Conservation (phyloP, 2,797 vertebrate genomes). For the Notolabrus celidotus region DNA sequence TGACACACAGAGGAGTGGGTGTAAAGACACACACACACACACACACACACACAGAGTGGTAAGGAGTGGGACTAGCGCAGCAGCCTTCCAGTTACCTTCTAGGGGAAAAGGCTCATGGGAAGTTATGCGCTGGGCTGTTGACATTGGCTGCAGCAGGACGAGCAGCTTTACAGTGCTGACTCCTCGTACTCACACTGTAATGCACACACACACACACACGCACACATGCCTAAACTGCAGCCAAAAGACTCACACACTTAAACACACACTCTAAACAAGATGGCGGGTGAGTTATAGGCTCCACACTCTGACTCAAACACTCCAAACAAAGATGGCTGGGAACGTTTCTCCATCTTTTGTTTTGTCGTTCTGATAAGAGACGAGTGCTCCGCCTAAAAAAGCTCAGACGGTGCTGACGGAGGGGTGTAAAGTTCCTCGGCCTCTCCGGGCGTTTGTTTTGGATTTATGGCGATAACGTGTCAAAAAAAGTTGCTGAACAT, state of each 20-base stretch:
- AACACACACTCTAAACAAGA: constrained; percentile 54
- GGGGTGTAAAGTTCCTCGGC: neutral
- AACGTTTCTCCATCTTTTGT: neutral
- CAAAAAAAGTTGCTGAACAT: too few species aligned
- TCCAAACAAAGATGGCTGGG: constrained; percentile 37
- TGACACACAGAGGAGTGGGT: constrained; percentile 37
- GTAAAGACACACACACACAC: constrained; percentile 39
- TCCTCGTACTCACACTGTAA: constrained; percentile 37
- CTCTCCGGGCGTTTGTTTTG: neutral
- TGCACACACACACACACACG: constrained; percentile 17
- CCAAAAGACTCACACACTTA: constrained; percentile 26
- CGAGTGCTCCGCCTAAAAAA: neutral
- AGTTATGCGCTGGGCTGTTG: constrained; percentile 76
- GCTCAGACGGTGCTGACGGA: neutral
- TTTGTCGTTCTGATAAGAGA: neutral
- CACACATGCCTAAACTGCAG: constrained; percentile 3
- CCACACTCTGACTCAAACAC: constrained; percentile 23
- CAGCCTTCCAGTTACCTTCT: constrained; percentile 72
- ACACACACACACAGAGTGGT: neutral
- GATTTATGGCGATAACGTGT: neutral
- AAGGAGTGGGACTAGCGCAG: constrained; percentile 8
- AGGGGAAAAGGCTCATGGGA: constrained; percentile 79
- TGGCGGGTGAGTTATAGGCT: constrained; percentile 58
- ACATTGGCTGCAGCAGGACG: constrained; percentile 66
- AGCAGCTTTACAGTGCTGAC: constrained; percentile 60